Percentiles rank a stretch among this genome's conserved stretches.
Evolutionary conservation across 2,888 invertebrate genomes (phyloP).

Genomic region (Listrodromus nycthemerus): DNA sequence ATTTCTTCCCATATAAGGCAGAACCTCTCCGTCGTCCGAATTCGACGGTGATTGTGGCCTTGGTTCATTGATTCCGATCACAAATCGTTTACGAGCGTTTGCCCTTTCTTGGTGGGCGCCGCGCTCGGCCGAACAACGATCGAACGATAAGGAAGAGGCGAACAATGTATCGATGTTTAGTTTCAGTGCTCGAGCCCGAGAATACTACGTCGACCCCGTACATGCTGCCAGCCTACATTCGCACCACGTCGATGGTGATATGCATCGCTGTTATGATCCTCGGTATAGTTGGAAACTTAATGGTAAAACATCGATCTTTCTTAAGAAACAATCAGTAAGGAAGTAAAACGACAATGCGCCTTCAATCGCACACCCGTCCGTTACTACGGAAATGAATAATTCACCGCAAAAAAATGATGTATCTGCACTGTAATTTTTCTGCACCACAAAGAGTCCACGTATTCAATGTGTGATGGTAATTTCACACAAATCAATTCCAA

Average conservation of each 20-base stretch:
- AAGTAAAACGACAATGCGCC: too few relatives aligned
- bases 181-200: constrained; percentile 76
- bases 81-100: constrained; percentile 30
- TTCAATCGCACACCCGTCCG: too few relatives aligned
- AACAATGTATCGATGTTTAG: constrained; percentile 53
- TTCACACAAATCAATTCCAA: too few relatives aligned
- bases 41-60: constrained; percentile 25
- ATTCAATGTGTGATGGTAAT: too few relatives aligned
- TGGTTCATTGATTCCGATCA: constrained; percentile 44
- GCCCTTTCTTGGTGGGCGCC: background rate
- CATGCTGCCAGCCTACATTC: constrained; percentile 92
- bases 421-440: too few relatives aligned
- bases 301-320: constrained; percentile 85
- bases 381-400: too few relatives aligned
- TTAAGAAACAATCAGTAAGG: background rate
- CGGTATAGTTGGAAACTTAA: constrained; percentile 96
- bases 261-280: constrained; percentile 95
- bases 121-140: constrained; percentile 14
- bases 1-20: constrained; percentile 42
- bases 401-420: too few relatives aligned
- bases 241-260: constrained; percentile 94
- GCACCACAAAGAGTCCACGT: too few relatives aligned
- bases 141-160: constrained; percentile 19
- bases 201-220: constrained; percentile 81
- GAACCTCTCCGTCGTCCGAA: constrained; percentile 26